Base-by-base conservation (phyloP, 2,888 invertebrate genomes). In the Agrilus cyanescens region DNA sequence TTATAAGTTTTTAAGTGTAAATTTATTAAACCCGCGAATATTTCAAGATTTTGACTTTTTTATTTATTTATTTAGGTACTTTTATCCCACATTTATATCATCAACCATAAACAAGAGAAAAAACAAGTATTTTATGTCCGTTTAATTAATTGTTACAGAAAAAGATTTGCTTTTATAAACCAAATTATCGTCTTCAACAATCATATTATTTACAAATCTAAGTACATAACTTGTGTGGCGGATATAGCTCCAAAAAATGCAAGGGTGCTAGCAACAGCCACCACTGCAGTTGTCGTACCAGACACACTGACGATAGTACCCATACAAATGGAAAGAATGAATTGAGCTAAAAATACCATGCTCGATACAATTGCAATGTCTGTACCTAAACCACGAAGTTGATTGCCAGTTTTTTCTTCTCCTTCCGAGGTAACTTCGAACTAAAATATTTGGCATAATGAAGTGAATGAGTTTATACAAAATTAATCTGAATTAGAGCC, bases 331-430 rank as follows among this genome's bases (percentile, higher is more conserved):
- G 94, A 94, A 10, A 96, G 74, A 31, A 88, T 73, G 57, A 95
- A 89, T 66, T 96, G 96, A 1, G 95, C 95, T 48, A 95, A 74
- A 64, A 96, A 96, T 10, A 68, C 94, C 84, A 95, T 95, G 60
- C 88, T 89, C 59, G 91, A 89, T 31, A 96, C 86, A 40, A 95
- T 81, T 1, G 94, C 95, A 0, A 96, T 82, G 62, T 96, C 95
- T 0, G 95, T 96, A 6, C 95, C 95, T 40, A 96, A 73, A 4
- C 95, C 95, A 8, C 95, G 79, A n/a, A 82, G 72, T 43, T 77
- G 76, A 0, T 74, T 75, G 37, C 76, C 71, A 44, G 71, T 60
- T 50, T 73, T 70, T 5, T 71, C 70, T 50, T 72, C 68, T 2
- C 77, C 78, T 18, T 71, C 71, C 32, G 61, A 58, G 31, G 72